phyloP scores from a whole-genome alignment of 2,888 invertebrate species.

The Acrobasis suavella region DNA sequence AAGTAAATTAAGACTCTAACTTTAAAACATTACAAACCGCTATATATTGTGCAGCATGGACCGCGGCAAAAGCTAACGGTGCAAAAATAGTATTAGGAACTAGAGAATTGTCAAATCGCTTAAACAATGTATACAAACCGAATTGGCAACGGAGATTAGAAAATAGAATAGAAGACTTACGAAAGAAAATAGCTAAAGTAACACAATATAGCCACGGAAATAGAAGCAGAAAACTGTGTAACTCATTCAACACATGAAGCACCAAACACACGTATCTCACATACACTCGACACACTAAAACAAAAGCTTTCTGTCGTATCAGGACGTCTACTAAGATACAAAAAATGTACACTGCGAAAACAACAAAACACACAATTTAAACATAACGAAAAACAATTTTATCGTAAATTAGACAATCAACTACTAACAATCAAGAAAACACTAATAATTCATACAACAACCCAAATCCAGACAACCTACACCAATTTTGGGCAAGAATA shows the following conservation, averaged over 20 bases:
- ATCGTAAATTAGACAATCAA: slow-evolving; percentile 5
- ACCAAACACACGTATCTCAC: slow-evolving; percentile 21
- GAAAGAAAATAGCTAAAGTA: slow-evolving; percentile 27
- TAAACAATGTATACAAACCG: slow-evolving; percentile 13
- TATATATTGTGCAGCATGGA: slow-evolving; percentile 18
- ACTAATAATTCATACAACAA: too few relatives aligned
- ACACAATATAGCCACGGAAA: slow-evolving; percentile 28
- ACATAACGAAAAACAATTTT: slow-evolving; percentile 26
- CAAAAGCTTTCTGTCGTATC: slow-evolving; percentile 24
- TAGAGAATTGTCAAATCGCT: too few relatives aligned
- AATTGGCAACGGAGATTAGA: slow-evolving; percentile 26
- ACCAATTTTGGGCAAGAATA: slow-evolving; percentile 21
- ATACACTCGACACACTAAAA: slow-evolving; percentile 27
- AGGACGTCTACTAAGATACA: slow-evolving; percentile 24
- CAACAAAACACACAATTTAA: slow-evolving; percentile 26
- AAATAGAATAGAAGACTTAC: slow-evolving; percentile 20
- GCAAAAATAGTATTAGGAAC: slow-evolving; percentile 19
- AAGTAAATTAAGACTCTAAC: slow-evolving; percentile 1
- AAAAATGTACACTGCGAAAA: slow-evolving; percentile 2
- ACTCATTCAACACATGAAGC: slow-evolving; percentile 26
- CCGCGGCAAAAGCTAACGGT: slow-evolving; percentile 20
- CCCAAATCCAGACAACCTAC: background rate
- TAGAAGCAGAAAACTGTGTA: slow-evolving; percentile 16
- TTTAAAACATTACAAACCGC: background rate
- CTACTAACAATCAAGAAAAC: slow-evolving; percentile 1